Conservation (phyloP, 2,888 invertebrate genomes). For the Conomelus anceps region DNA sequence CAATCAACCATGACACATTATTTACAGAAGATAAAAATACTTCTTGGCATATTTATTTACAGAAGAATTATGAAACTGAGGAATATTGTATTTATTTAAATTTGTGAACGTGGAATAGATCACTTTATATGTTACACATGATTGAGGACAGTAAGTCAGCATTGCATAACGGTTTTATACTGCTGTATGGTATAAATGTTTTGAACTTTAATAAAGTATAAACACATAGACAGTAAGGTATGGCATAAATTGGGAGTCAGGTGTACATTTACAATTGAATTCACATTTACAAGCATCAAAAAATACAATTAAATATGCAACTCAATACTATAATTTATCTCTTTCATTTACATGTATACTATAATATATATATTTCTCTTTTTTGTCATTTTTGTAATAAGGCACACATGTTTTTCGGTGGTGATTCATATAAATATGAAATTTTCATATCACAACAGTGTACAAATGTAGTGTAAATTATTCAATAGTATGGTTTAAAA, state of each 20-base stretch:
- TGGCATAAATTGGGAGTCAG: not conserved
- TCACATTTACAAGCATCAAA: not conserved
- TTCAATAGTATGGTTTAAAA: not conserved
- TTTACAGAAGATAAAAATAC: no score
- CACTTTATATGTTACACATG: no score
- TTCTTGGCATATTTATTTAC: no score
- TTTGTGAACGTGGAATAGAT: no score
- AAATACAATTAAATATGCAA: not conserved
- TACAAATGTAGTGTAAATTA: not conserved
- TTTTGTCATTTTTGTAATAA: not conserved
- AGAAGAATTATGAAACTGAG: no score
- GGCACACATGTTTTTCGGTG: not conserved
- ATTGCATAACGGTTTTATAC: no score
- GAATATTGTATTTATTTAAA: no score
- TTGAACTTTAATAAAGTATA: no score
- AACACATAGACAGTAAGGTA: no score
- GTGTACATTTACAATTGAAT: not conserved
- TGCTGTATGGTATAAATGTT: no score
- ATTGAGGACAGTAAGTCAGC: no score
- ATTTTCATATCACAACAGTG: not conserved
- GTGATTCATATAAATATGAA: not conserved
- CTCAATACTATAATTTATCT: not conserved
- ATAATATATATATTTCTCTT: not conserved
- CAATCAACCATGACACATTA: not conserved
- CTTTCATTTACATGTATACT: no score